phyloP scores from a whole-genome alignment of 2,888 invertebrate species.

The Drosophila fulvimacula region DNA sequence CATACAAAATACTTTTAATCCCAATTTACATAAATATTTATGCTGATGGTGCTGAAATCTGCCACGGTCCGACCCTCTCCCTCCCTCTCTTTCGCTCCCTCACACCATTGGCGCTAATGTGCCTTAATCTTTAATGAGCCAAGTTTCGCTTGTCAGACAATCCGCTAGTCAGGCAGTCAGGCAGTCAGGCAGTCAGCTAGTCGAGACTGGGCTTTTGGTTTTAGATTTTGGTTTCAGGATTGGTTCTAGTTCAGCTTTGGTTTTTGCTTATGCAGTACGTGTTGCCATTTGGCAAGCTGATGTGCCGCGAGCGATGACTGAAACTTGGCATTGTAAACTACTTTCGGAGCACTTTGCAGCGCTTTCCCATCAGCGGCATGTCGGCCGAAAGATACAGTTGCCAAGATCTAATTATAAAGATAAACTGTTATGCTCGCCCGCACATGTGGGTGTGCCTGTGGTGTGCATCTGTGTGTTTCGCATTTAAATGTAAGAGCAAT shows the following conservation, averaged over 20 bases:
- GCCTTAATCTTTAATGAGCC: constrained; percentile 79
- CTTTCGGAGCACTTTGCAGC: constrained; percentile 25
- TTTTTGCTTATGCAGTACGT: constrained; percentile 42
- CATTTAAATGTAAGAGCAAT: constrained; percentile 56
- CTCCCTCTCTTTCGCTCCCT: not conserved
- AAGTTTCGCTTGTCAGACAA: constrained; percentile 60
- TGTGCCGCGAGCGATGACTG: constrained; percentile 30
- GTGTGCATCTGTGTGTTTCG: constrained; percentile 39
- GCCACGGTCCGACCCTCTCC: constrained; percentile 7
- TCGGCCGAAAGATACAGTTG: constrained; percentile 39
- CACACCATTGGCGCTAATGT: constrained; percentile 70
- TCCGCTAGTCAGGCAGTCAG: constrained; percentile 17
- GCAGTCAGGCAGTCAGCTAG: constrained; percentile 30
- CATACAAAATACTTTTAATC: constrained; percentile 72
- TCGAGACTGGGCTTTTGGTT: constrained; percentile 34
- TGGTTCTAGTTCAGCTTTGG: constrained; percentile 24
- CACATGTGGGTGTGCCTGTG: constrained; percentile 10
- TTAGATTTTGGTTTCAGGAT: constrained; percentile 23
- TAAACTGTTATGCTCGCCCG: constrained; percentile 51
- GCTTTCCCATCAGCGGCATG: constrained; percentile 26
- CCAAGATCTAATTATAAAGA: constrained; percentile 72
- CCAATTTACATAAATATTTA: constrained; percentile 80
- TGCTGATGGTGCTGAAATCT: constrained; percentile 70
- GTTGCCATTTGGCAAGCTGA: constrained; percentile 40
- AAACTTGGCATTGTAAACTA: constrained; percentile 60